Conservation (phyloP, 2,113 vertebrate species). For the Gopherus evgoodei region DNA sequence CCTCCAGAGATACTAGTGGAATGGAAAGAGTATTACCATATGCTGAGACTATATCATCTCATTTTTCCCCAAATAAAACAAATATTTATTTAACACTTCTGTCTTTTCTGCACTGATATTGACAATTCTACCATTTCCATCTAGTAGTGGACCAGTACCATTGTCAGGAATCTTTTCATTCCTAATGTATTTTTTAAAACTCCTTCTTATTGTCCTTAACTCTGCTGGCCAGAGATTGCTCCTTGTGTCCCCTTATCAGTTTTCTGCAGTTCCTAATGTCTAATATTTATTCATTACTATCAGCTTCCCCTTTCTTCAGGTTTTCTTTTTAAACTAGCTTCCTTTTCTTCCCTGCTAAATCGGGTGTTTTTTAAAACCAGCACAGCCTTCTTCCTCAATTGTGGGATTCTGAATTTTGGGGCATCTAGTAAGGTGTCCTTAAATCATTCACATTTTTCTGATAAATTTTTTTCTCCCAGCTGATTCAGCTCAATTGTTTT, state of each 20-base stretch:
- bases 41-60: neutral
- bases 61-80: neutral
- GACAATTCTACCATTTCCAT: neutral
- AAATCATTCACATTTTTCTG: neutral
- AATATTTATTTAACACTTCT: neutral
- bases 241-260: neutral
- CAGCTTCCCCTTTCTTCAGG: neutral
- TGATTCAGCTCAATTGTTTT: neutral
- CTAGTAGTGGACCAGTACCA: neutral
- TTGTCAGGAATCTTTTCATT: neutral
- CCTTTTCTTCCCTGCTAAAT: neutral
- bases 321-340: neutral
- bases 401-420: neutral
- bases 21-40: neutral
- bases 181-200: neutral
- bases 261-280: neutral
- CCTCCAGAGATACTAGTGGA: neutral
- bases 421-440: neutral
- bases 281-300: neutral
- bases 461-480: neutral
- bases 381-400: neutral
- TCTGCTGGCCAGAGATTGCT: neutral
- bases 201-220: neutral
- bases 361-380: neutral
- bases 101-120: neutral